phyloP scores from a whole-genome alignment of 2,113 vertebrate species.

The Poecilia latipinna region DNA sequence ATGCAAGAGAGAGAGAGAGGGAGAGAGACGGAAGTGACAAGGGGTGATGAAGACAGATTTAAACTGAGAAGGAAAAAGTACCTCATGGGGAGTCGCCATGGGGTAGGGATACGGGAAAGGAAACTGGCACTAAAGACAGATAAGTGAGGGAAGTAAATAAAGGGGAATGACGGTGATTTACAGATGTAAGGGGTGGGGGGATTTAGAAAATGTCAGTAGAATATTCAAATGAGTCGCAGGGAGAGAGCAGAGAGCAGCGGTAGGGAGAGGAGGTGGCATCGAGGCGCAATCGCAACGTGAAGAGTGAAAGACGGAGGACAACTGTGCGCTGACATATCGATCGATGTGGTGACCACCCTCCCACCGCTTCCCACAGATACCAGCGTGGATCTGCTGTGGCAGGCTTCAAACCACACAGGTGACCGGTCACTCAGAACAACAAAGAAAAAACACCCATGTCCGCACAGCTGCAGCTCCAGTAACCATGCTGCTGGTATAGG shows the following conservation, averaged over 20 bases:
- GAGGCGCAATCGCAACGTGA: conserved; percentile 3
- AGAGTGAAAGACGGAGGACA: conserved; percentile 32
- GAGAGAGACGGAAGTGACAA: conserved; percentile 44
- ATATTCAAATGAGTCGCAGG: conserved; percentile 22
- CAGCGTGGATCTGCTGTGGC: conserved; percentile 59
- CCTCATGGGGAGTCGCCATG: conserved; percentile 47
- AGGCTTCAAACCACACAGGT: conserved; percentile 58
- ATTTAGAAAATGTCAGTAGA: conserved; percentile 37
- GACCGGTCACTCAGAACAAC: conserved; percentile 33
- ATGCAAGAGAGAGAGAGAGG: conserved; percentile 3
- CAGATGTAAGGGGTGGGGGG: not conserved
- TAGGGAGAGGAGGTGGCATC: conserved; percentile 15
- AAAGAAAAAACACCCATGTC: conserved; percentile 1
- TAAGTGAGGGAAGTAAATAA: conserved; percentile 19
- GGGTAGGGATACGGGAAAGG: conserved; percentile 44
- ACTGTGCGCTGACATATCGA: conserved; percentile 62
- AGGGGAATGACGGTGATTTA: conserved; percentile 24
- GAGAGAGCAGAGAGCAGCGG: conserved; percentile 1
- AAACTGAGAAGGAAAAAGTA: conserved; percentile 57
- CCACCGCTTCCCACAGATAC: conserved; percentile 25
- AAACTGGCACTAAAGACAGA: conserved; percentile 35
- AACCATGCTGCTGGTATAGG: conserved; percentile 40
- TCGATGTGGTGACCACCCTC: conserved; percentile 45
- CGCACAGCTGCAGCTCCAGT: conserved; percentile 18
- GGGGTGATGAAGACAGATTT: conserved; percentile 65